These are phyloP conservation scores for Cariama cristata DNA, from an alignment of 2,113 vertebrate genomes.

Conservation along the genomic window DNA sequence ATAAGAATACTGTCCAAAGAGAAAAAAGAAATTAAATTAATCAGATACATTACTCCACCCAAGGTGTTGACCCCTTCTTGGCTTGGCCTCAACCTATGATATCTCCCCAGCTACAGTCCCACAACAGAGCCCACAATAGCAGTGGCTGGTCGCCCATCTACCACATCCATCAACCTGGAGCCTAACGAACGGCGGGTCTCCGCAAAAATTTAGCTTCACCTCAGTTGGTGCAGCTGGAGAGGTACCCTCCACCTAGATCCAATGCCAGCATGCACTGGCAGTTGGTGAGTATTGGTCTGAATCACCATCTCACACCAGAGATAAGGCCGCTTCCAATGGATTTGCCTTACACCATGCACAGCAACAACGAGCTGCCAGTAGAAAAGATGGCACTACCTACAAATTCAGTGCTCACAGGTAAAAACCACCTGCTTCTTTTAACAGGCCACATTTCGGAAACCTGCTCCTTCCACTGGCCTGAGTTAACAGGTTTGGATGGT, in stretches of 20 bases:
- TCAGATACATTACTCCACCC: neutral
- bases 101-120: neutral
- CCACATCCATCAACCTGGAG: neutral
- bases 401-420: neutral
- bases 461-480: neutral
- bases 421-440: neutral
- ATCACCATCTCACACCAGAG: neutral
- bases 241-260: neutral
- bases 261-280: fast-evolving
- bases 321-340: neutral
- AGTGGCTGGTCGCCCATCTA: neutral
- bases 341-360: neutral
- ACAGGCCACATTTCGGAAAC: neutral
- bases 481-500: neutral
- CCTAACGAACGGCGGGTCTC: fast-evolving
- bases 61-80: neutral
- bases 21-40: neutral
- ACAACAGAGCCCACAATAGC: fast-evolving
- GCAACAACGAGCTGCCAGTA: neutral
- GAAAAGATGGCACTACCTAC: neutral
- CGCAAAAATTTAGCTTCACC: neutral
- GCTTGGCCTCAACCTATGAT: neutral
- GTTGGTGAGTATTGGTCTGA: too few relatives aligned
- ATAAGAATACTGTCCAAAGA: neutral
- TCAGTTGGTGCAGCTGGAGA: neutral